phyloP scores from a whole-genome alignment of 1,140 invertebrate species.

The Uloborus diversus region DNA sequence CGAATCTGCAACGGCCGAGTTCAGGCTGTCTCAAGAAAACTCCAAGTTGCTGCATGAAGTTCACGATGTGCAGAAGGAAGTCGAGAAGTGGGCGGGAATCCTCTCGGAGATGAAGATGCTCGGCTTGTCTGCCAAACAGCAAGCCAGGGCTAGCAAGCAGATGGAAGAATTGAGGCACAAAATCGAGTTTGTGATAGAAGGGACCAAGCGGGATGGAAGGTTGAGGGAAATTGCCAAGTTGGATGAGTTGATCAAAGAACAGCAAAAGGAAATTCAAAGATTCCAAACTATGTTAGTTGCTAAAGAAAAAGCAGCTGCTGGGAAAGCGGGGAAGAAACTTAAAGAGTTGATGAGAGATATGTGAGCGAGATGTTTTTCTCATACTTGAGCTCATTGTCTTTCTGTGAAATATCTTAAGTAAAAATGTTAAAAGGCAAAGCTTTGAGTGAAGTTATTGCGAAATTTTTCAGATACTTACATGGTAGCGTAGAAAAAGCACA shows the following conservation, averaged over 20 bases:
- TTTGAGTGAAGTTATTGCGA: too few relatives aligned
- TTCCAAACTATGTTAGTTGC: not conserved
- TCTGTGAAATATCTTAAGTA: too few relatives aligned
- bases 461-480: too few relatives aligned
- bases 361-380: too few relatives aligned
- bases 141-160: not conserved
- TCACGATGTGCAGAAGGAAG: constrained; percentile 11
- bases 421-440: too few relatives aligned
- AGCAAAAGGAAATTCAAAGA: constrained; percentile 6
- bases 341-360: too few relatives aligned
- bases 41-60: constrained; percentile 23
- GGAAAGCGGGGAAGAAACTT: too few relatives aligned
- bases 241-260: constrained; percentile 24
- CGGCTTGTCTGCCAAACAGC: not conserved
- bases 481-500: too few relatives aligned
- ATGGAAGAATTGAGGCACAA: constrained; percentile 11
- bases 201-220: not conserved
- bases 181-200: constrained; percentile 14
- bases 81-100: not conserved
- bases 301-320: not conserved
- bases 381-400: too few relatives aligned
- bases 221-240: not conserved
- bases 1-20: constrained; percentile 4
- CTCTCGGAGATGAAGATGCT: constrained; percentile 25
- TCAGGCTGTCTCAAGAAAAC: constrained; percentile 31